Evolutionary conservation across 2,797 vertebrate genomes (phyloP), one percentile per base, ranked within the genome.

Genomic region (Ctenosaura bakeri): DNA sequence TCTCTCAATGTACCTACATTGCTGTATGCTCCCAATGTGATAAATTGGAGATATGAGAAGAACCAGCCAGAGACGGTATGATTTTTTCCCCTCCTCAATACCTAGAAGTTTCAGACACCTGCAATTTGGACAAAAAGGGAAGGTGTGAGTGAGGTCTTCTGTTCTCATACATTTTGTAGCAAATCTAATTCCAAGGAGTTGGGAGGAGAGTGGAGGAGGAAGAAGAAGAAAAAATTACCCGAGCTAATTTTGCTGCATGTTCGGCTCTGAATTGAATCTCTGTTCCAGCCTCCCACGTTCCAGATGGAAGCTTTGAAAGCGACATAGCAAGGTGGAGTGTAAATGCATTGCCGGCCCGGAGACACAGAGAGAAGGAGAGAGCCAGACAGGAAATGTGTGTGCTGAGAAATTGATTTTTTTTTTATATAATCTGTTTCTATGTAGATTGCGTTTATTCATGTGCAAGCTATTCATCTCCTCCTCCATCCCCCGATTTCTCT

Each of bases 371-470:
- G 91, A 94, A 88, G 92, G 92, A 93, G 94, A 69, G 91, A 96
- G 91, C 1, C 78, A 93, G 94, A 86, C 89, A 85, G 4, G 92
- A 94, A 94, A 24, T 71, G 93, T 89, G 94, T 10, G 93, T 91
- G 50, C 59, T 89, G 88, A 96, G 94, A 94, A 96, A 96, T 94
- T 94, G 95, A 95, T 94, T 95, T 96, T 95, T 96, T 94, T 59
- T 69, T 29, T n/a, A n/a, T n/a, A 59, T 29, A 66, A 96, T 96
- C 96, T 73, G 93, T 83, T 91, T 83, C 92, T 94, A 94, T 96
- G 94, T 96, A 94, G 95, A 97, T 96, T 83, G 94, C 95, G 94
- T 96, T 96, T 95, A 95, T 96, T 97, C 95, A 96, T 96, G 94
- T 94, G 93, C 90, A 88, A 94, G 94, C 92, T 93, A 93, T 92